Conservation (phyloP, 2,113 vertebrate species). For the Poeciliopsis prolifica region DNA sequence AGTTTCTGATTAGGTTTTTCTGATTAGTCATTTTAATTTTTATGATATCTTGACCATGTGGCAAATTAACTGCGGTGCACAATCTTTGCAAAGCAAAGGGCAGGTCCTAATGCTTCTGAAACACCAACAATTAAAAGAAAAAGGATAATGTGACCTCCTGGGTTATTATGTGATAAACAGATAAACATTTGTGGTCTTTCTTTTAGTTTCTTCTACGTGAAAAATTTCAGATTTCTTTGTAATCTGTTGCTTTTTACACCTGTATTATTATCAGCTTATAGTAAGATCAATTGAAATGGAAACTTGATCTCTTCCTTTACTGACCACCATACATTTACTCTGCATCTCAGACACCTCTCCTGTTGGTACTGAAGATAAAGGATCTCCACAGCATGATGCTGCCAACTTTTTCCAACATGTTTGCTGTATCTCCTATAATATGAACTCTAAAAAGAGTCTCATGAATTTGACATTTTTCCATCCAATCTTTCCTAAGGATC, state of each 20-base stretch:
- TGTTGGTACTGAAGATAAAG: neutral
- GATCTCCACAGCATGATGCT: neutral
- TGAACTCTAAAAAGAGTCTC: neutral
- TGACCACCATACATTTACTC: neutral
- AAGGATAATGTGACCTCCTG: too few species aligned
- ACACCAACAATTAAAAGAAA: too few species aligned
- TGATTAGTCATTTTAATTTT: neutral
- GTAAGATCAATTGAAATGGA: too few species aligned
- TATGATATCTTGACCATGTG: slow-evolving; percentile 3
- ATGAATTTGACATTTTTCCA: neutral
- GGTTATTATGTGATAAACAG: too few species aligned
- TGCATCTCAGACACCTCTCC: neutral
- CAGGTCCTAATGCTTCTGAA: neutral
- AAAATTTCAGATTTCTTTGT: too few species aligned
- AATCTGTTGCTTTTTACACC: too few species aligned
- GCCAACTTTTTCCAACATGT: neutral
- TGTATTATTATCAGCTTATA: too few species aligned
- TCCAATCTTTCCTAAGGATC: neutral
- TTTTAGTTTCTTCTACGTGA: too few species aligned
- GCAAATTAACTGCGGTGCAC: neutral
- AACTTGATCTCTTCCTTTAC: neutral
- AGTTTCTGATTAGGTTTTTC: slow-evolving; percentile 26
- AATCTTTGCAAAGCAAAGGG: neutral
- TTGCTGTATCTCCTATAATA: neutral
- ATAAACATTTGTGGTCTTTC: too few species aligned